phyloP scores from a whole-genome alignment of 1,140 invertebrate genomes.

The Bombus cullumanus region DNA sequence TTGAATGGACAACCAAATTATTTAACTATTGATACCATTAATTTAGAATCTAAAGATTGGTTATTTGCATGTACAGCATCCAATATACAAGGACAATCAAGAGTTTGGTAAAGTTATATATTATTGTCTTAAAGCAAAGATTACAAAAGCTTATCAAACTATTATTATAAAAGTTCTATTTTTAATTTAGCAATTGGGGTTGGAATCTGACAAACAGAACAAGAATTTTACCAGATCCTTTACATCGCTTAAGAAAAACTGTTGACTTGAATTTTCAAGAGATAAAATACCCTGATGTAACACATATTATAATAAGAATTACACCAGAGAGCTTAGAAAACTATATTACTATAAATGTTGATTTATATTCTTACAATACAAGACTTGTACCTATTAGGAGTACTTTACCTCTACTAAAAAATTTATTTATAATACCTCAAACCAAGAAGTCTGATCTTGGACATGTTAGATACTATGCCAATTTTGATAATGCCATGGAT shows the following conservation, averaged over 20 bases:
- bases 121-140: background rate
- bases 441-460: conserved; percentile 59
- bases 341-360: conserved; percentile 71
- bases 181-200: conserved; percentile 84
- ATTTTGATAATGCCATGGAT: conserved; percentile 65
- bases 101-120: conserved; percentile 85
- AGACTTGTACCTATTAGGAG: conserved; percentile 60
- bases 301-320: conserved; percentile 89
- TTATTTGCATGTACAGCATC: conserved; percentile 88
- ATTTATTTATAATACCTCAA: conserved; percentile 41
- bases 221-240: conserved; percentile 81
- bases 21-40: conserved; percentile 84
- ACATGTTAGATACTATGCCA: conserved; percentile 71
- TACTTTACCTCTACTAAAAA: conserved; percentile 34
- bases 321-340: conserved; percentile 73
- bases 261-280: conserved; percentile 86
- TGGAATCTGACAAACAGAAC: conserved; percentile 87
- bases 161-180: conserved; percentile 20
- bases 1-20: conserved; percentile 79
- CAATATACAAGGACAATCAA: conserved; percentile 80
- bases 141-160: background rate
- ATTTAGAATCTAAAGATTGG: conserved; percentile 88
- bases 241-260: conserved; percentile 82
- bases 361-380: conserved; percentile 65
- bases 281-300: conserved; percentile 84